Evolutionary conservation across 2,113 vertebrate genomes (phyloP).

Genomic region (Hystrix brachyura): DNA sequence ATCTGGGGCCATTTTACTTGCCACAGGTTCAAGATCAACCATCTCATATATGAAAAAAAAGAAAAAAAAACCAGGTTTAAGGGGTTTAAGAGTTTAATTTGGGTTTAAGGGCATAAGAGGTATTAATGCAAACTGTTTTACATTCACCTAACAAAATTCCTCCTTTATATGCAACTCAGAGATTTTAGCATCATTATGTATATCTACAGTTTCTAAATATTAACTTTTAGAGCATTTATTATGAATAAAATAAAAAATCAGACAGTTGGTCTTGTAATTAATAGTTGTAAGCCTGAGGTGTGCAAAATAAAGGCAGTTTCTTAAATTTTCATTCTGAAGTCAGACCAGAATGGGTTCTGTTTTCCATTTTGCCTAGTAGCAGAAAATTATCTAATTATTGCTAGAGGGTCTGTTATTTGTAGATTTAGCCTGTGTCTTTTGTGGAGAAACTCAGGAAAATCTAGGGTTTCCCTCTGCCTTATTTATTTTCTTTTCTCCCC

Average conservation of each 20-base stretch:
- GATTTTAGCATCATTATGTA: constrained; percentile 37
- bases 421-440: not conserved
- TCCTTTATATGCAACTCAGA: not conserved
- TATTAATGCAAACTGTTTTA: constrained; percentile 24
- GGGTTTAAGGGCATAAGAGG: not conserved
- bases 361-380: constrained; percentile 13
- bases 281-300: not conserved
- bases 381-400: constrained; percentile 12
- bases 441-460: not conserved
- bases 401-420: not conserved
- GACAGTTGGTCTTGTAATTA: constrained; percentile 23
- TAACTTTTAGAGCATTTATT: constrained; percentile 29
- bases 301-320: constrained; percentile 41
- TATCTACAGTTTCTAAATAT: constrained; percentile 18
- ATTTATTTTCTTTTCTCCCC: not conserved
- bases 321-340: constrained; percentile 37
- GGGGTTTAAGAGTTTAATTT: not conserved
- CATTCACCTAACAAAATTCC: not conserved
- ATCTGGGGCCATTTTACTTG: constrained; percentile 56
- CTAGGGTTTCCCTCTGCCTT: not conserved
- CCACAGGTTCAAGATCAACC: constrained; percentile 50
- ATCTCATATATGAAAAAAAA: constrained; percentile 40
- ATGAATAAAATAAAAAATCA: constrained; percentile 46
- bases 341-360: constrained; percentile 37
- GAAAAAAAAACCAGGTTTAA: too few relatives aligned